A percentile compares a stretch with the other conserved stretches of the same genome.
These are phyloP conservation scores for Erythrocebus patas DNA, from an alignment of 2,113 vertebrate genomes.

Conservation along the genomic window DNA sequence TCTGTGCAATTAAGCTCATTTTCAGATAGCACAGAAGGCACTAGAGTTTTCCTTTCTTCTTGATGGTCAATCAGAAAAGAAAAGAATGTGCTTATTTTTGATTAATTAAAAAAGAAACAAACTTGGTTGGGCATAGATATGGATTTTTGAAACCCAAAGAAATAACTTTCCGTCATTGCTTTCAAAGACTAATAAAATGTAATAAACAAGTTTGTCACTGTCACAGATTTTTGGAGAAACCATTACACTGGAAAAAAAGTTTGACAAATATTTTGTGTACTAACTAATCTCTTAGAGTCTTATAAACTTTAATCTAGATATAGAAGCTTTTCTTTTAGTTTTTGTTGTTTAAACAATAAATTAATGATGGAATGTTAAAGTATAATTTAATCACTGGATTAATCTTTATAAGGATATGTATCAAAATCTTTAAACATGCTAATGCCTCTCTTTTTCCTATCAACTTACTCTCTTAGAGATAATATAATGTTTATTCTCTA, in stretches of 20 bases:
- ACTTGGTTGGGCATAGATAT: neutral
- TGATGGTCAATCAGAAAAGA: neutral
- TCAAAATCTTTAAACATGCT: neutral
- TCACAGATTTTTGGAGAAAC: neutral
- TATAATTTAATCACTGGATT: slow-evolving; percentile 15
- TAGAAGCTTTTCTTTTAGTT: neutral
- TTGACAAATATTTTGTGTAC: neutral
- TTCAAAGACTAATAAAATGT: slow-evolving; percentile 18
- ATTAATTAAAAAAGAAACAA: neutral
- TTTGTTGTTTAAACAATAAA: neutral
- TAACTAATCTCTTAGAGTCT: neutral
- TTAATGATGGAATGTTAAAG: neutral
- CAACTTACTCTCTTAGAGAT: neutral
- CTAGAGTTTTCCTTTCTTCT: neutral
- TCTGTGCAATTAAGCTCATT: neutral
- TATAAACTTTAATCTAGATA: neutral
- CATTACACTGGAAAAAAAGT: neutral
- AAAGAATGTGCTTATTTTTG: neutral
- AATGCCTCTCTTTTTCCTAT: neutral
- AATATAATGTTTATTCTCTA: neutral
- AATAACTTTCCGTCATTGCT: neutral
- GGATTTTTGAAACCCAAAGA: neutral
- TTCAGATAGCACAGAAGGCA: neutral
- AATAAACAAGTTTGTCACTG: neutral
- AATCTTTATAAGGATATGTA: neutral